Percentiles rank a stretch among this genome's conserved stretches.
Evolutionary conservation across 1,140 invertebrate species (phyloP).

Genomic region (Andricus grossulariae): DNA sequence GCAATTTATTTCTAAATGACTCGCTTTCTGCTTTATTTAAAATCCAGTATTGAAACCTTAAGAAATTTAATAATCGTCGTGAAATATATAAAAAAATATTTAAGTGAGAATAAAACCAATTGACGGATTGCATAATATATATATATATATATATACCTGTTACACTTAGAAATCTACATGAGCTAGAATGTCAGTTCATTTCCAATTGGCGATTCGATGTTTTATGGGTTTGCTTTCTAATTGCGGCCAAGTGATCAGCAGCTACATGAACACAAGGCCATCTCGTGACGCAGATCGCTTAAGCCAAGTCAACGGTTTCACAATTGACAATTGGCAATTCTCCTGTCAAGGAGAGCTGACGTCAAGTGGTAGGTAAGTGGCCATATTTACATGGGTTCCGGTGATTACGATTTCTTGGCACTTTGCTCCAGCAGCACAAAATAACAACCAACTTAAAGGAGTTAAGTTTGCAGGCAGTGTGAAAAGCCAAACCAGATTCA

Average conservation of each 20-base stretch:
- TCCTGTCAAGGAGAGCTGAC: constrained; percentile 17
- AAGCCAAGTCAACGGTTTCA: constrained; percentile 48
- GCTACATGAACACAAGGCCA: constrained; percentile 52
- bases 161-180: constrained; percentile 18
- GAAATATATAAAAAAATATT: neutral
- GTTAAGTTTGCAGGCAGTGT: too few relatives aligned
- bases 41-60: neutral
- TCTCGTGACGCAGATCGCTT: constrained; percentile 43
- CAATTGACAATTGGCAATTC: constrained; percentile 55
- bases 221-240: constrained; percentile 29
- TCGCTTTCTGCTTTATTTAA: neutral
- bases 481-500: too few relatives aligned
- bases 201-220: constrained; percentile 28
- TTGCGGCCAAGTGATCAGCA: constrained; percentile 16
- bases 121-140: neutral
- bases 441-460: too few relatives aligned
- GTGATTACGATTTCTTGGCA: neutral
- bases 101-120: neutral
- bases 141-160: neutral
- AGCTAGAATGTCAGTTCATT: constrained; percentile 9
- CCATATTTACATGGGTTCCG: neutral
- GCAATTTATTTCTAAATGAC: neutral
- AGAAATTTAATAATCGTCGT: neutral
- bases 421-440: neutral
- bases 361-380: neutral